Evolutionary conservation across 2,888 invertebrate species (phyloP), one percentile per base, ranked within the genome.

Genomic region (Polietes domitor): DNA sequence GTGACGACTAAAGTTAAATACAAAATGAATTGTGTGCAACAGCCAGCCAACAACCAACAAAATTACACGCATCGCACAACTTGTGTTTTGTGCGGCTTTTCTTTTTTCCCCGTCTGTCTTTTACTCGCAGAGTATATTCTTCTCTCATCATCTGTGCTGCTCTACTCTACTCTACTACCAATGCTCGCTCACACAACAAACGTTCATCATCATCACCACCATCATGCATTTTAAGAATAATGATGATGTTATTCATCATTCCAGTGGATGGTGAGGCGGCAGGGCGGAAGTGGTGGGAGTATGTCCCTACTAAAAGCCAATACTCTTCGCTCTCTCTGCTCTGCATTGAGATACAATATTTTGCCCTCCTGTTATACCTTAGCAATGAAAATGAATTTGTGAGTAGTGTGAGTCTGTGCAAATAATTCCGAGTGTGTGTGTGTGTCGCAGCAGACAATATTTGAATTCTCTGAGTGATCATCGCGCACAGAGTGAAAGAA

Each of bases 1-100:
- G 87, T 87, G 86, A 87, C 89, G 87, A 88, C n/a, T n/a, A n/a
- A 87, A 87, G 88, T 87, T 88, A 87, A 89, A 88, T 88, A 88
- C 88, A 87, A 89, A 89, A 87, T 90, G 89, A 89, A 76, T 74
- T 61, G 70, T 47, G 53, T 84, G 80, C 75, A 80, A 77, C 74
- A 74, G 55, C 72, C 77, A 37, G 28, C 15, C 28, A 68, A 12
- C 43, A 65, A 37, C 68, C 50, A 77, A 80, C 47, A 75, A 74
- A 61, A 68, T 74, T 76, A 50, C 79, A 61, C 37, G 68, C 82
- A n/a, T n/a, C n/a, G n/a, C n/a, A n/a, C n/a, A 82, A 79, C 71
- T 78, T 76, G 19, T 68, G 63, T 15, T 50, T 24, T 74, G 37
- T 75, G 15, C 26, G 10, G n/a, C 24, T 41, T 76, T 50, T 71